A percentile compares a stretch with the other conserved stretches of the same genome.
Conservation (phyloP, 2,113 vertebrate genomes). For the Heptranchias perlo region DNA sequence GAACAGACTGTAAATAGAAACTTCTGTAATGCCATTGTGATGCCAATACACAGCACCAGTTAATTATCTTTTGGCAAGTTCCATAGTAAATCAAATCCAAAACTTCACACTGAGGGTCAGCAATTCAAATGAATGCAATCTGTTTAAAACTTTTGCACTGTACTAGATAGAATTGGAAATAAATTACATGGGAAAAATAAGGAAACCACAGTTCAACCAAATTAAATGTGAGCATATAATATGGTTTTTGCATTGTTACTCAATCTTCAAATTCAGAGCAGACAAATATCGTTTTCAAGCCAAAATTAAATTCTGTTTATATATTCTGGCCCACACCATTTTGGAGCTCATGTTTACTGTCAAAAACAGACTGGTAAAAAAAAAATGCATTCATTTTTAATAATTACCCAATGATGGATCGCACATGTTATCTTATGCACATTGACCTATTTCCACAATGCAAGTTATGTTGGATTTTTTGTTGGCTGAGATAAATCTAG, state of each 20-base stretch:
- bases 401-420: background rate
- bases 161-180: background rate
- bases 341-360: background rate
- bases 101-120: background rate
- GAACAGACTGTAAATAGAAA: background rate
- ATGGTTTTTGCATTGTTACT: background rate
- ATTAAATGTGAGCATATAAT: background rate
- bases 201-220: background rate
- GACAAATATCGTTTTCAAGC: background rate
- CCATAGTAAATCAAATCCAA: background rate
- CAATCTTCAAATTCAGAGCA: background rate
- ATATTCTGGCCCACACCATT: background rate
- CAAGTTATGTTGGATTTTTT: background rate
- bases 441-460: background rate
- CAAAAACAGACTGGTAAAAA: background rate
- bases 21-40: background rate
- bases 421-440: background rate
- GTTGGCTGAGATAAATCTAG: background rate
- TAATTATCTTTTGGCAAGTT: slow-evolving; percentile 5
- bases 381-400: background rate
- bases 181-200: background rate
- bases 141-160: background rate
- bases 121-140: slow-evolving; percentile 9
- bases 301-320: background rate
- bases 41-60: background rate